A percentile compares a stretch with the other conserved stretches of the same genome.
Conservation (phyloP, 2,113 vertebrate species). For the Zosterops pallidus region DNA sequence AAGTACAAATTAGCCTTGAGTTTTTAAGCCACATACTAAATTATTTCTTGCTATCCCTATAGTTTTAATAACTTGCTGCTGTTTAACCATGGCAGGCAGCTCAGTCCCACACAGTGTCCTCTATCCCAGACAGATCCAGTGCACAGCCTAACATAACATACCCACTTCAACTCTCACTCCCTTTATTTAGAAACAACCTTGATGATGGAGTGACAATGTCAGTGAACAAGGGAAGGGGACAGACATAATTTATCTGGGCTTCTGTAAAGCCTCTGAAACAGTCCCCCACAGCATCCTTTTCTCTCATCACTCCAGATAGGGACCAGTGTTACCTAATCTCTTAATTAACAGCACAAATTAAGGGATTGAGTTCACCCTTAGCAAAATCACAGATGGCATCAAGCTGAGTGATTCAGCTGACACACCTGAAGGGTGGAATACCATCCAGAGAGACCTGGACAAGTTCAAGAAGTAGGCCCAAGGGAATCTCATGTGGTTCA, state of each 20-base stretch:
- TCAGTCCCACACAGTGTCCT: not conserved
- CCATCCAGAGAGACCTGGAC: not conserved
- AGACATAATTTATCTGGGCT: not conserved
- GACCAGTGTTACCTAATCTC: not conserved
- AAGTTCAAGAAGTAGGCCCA: not conserved
- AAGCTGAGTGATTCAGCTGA: not conserved
- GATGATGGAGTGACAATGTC: not conserved
- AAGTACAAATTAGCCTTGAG: not conserved
- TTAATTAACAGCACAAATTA: fast-evolving
- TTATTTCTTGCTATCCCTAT: not conserved
- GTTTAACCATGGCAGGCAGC: not conserved
- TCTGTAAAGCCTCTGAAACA: not conserved
- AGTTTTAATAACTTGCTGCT: not conserved
- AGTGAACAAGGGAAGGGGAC: not conserved
- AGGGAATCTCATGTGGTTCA: not conserved
- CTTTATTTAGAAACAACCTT: not conserved
- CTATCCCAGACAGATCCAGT: not conserved
- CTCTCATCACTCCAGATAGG: not conserved
- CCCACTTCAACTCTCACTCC: too few relatives aligned
- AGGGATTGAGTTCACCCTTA: not conserved
- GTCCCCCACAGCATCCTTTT: not conserved
- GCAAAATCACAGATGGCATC: not conserved
- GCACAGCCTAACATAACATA: not conserved
- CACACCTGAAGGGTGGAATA: not conserved
- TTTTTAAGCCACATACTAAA: not conserved